phyloP scores from a whole-genome alignment of 2,797 vertebrate genomes.

The Myotis myotis region DNA sequence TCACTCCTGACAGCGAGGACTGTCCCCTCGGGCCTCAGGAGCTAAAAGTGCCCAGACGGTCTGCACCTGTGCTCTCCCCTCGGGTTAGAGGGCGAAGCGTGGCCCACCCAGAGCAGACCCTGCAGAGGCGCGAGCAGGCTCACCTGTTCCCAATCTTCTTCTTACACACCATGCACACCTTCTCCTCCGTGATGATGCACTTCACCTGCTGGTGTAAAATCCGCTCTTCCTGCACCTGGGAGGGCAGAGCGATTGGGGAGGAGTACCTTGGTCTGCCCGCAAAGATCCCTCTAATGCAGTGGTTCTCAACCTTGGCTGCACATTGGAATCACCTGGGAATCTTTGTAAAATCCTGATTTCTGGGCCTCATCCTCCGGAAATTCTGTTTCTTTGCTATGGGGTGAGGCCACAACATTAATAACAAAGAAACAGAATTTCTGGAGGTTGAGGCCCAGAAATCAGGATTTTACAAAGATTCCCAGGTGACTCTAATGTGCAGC shows the following conservation, averaged over 20 bases:
- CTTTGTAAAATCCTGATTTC: too few relatives aligned
- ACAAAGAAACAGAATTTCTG: too few relatives aligned
- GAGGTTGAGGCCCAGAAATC: too few relatives aligned
- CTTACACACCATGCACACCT: conserved; percentile 97
- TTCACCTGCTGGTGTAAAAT: conserved; percentile 99
- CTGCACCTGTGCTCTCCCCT: neutral
- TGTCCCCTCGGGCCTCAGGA: neutral
- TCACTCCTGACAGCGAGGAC: neutral
- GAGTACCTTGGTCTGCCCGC: neutral
- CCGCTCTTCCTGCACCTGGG: conserved; percentile 96
- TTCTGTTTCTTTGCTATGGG: too few relatives aligned
- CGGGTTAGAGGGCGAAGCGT: neutral
- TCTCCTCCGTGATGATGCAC: conserved; percentile 98
- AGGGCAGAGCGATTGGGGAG: neutral
- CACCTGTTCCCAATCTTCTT: conserved; percentile 99
- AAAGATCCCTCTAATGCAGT: neutral
- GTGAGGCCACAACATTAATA: too few relatives aligned
- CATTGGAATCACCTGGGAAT: too few relatives aligned
- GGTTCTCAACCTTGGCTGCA: too few relatives aligned
- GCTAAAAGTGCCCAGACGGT: neutral
- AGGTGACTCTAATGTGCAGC: too few relatives aligned
- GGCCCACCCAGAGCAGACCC: neutral
- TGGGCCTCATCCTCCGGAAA: too few relatives aligned
- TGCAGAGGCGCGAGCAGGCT: neutral
- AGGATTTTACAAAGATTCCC: too few relatives aligned